These are phyloP conservation scores for Lates calcarifer DNA, from an alignment of 2,113 vertebrate species.

Conservation along the genomic window DNA sequence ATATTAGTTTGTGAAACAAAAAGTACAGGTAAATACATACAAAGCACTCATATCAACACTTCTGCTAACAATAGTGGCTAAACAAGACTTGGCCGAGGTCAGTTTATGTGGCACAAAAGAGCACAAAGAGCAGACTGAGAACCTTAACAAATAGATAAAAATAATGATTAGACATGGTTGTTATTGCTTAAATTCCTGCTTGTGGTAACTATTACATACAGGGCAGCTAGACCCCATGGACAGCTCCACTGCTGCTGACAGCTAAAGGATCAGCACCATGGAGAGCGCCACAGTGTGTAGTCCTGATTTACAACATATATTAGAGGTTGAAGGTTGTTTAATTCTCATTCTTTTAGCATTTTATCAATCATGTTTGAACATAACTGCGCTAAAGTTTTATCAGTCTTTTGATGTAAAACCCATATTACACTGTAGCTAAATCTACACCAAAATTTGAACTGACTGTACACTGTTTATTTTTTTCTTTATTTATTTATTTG, in stretches of 20 bases:
- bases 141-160: neutral
- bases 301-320: neutral
- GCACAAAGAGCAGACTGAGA: neutral
- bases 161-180: neutral
- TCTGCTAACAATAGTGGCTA: neutral
- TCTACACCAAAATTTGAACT: neutral
- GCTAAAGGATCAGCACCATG: neutral
- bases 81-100: too few species aligned
- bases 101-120: too few species aligned
- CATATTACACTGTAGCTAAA: neutral
- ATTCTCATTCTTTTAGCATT: neutral
- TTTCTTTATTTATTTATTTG: neutral
- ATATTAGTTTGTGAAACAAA: neutral
- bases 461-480: neutral
- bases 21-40: neutral
- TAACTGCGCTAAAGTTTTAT: neutral
- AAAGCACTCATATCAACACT: too few species aligned
- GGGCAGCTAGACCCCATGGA: neutral
- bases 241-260: neutral
- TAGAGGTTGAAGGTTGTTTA: neutral
- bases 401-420: neutral
- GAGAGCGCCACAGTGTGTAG: neutral
- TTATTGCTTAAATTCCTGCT: neutral
- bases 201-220: neutral
- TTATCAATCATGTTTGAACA: neutral